phyloP scores from a whole-genome alignment of 2,113 vertebrate genomes.

The Narcine bancroftii region DNA sequence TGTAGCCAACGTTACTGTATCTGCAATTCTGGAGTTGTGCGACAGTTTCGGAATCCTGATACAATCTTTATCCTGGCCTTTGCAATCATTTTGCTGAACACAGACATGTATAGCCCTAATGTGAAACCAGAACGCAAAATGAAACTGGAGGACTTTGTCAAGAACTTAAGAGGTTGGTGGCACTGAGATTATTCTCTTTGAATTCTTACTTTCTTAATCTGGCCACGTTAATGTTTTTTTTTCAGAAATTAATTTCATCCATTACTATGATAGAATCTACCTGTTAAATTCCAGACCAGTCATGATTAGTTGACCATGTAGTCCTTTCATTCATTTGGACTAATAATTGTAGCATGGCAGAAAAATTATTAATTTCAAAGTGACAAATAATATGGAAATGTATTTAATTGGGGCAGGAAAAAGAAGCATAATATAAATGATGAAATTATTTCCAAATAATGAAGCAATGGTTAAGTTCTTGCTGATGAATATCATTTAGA shows the following conservation, averaged over 20 bases:
- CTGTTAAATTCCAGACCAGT: background rate
- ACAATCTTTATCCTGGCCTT: conserved; percentile 98
- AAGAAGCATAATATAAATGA: background rate
- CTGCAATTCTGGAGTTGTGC: conserved; percentile 90
- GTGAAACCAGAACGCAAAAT: conserved; percentile 96
- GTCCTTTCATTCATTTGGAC: background rate
- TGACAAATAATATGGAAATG: background rate
- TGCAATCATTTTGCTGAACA: conserved; percentile 95
- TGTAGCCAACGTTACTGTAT: conserved; percentile 92
- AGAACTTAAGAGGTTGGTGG: conserved; percentile 81
- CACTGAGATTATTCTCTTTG: background rate
- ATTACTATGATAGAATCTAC: background rate
- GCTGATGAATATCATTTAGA: background rate
- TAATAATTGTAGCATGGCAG: background rate
- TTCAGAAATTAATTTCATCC: background rate
- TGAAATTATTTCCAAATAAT: background rate
- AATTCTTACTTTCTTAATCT: background rate
- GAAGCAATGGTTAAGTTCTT: background rate
- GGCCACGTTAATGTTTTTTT: background rate
- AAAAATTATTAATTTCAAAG: background rate
- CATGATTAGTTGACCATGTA: background rate
- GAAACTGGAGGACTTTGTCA: conserved; percentile 96
- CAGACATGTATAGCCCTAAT: conserved; percentile 98
- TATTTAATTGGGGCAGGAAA: background rate
- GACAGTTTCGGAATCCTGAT: conserved; percentile 92